Conservation (phyloP, 2,888 invertebrate genomes). For the Synergus laeviventris region DNA sequence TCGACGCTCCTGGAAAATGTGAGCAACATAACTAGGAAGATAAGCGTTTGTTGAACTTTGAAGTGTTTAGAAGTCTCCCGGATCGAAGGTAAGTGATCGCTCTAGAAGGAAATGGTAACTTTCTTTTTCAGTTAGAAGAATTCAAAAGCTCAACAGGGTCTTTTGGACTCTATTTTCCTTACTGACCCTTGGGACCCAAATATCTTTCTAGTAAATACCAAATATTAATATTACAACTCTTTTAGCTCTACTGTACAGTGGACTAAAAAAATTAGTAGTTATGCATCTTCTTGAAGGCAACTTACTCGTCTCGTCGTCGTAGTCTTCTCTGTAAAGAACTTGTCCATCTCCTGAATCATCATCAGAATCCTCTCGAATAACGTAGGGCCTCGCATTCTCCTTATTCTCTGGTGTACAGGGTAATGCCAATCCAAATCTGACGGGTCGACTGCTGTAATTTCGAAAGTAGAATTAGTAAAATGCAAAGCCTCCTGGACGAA, state of each 20-base stretch:
- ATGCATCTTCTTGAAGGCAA: constrained; percentile 42
- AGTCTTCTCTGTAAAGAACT: constrained; percentile 86
- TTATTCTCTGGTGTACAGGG: constrained; percentile 91
- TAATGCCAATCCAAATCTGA: constrained; percentile 84
- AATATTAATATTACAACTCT: too few species aligned
- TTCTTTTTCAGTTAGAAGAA: too few species aligned
- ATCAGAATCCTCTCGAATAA: constrained; percentile 81
- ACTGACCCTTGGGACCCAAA: too few species aligned
- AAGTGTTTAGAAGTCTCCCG: not conserved
- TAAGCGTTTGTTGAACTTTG: constrained; percentile 28
- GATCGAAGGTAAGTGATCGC: not conserved
- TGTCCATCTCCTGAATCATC: constrained; percentile 80
- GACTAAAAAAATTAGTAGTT: too few species aligned
- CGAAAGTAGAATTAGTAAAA: constrained; percentile 44
- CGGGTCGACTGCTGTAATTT: constrained; percentile 84
- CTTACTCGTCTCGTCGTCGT: constrained; percentile 81
- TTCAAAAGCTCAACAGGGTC: too few species aligned
- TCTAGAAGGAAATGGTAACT: not conserved
- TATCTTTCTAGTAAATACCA: too few species aligned
- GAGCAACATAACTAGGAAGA: not conserved
- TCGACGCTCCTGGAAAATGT: constrained; percentile 17
- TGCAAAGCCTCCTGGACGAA: constrained; percentile 40
- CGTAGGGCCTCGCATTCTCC: constrained; percentile 90
- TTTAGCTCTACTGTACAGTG: too few species aligned
- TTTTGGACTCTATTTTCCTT: too few species aligned